Base-by-base conservation (phyloP, 2,797 vertebrate species). In the Notolabrus celidotus region DNA sequence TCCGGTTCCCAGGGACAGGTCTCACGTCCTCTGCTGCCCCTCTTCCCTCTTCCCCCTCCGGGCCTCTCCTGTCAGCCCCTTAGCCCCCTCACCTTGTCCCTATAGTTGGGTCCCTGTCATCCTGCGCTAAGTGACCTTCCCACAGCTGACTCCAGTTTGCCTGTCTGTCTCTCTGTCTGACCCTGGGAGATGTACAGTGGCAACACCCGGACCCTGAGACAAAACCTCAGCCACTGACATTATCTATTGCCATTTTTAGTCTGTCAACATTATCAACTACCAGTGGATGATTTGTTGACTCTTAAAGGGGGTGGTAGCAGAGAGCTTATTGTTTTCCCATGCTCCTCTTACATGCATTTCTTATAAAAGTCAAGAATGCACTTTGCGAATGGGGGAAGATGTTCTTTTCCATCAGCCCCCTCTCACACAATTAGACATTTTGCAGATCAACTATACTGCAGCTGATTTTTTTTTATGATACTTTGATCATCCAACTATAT, bases 1-100 rank as follows among this genome's bases (percentile, higher is more conserved):
- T 95, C 93, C 90, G 91, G 97, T 99, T 99, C 97, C 97, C 98
- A 99, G 97, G 97, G 97, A 96, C 96, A 94, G 89, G 90, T 95
- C 96, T 94, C 96, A 96, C 96, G 95, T 97, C 96, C 95, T 93
- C 94, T 89, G 89, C 94, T 96, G 95, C 95, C 95, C 93, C 93
- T 94, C 92, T 58, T 93, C 81, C 87, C 93, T 86, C 56, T 91
- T 19, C 86, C 93, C 66, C 77, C 83, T 54, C 79, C 14, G 10
- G 61, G 52, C 85, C 86, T 77, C 79, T 67, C 23, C 55, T 36
- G 54, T 78, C 83, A 83, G 67, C 81, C 67, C 77, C 66, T 90
- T 82, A 84, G 82, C 69, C 83, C 67, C 77, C 69, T 90, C 83
- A 84, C 83, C 86, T 83, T 85, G 73, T 81, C 82, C 82, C 77